phyloP scores from a whole-genome alignment of 2,113 vertebrate genomes.

The Cyanoramphus novaezelandiae region DNA sequence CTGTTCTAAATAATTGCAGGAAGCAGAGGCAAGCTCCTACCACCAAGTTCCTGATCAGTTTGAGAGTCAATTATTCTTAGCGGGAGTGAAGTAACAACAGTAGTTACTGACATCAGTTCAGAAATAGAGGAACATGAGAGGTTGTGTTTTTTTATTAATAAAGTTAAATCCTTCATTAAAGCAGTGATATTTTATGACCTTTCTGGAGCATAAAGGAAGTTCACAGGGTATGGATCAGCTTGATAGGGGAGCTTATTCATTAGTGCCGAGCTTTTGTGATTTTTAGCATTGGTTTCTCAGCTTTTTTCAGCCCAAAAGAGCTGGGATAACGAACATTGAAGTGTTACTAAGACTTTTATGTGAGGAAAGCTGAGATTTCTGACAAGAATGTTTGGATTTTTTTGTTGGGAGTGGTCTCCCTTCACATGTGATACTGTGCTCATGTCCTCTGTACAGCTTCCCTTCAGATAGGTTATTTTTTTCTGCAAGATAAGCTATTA shows the following conservation, averaged over 20 bases:
- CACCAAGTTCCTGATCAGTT: background rate
- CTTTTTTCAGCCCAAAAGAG: background rate
- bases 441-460: background rate
- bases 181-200: background rate
- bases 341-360: background rate
- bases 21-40: background rate
- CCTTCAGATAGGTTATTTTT: background rate
- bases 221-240: background rate
- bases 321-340: background rate
- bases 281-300: background rate
- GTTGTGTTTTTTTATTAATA: background rate
- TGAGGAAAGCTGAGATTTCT: background rate
- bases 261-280: background rate
- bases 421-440: background rate
- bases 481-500: background rate
- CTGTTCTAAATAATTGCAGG: background rate
- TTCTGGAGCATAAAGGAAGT: background rate
- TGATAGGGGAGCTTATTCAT: background rate
- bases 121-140: background rate
- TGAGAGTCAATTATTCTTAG: background rate
- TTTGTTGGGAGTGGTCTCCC: background rate
- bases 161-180: background rate
- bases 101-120: background rate
- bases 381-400: background rate
- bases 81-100: background rate